phyloP scores from a whole-genome alignment of 2,888 invertebrate genomes.

The Cenopis cana region DNA sequence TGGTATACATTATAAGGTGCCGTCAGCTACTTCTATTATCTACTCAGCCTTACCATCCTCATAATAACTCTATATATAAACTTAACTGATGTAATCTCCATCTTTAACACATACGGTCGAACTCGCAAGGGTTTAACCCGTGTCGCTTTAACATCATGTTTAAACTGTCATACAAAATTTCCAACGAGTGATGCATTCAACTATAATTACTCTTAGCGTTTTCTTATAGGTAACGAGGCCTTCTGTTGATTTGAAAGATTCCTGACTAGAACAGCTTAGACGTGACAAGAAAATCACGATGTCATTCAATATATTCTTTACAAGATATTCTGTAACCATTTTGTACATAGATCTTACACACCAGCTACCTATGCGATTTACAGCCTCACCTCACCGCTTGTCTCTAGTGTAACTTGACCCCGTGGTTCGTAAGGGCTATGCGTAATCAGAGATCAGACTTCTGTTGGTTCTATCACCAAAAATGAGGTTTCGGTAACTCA shows the following conservation, averaged over 20 bases:
- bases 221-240: background rate
- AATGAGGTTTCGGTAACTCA: no score
- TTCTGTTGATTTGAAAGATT: slow-evolving; percentile 10
- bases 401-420: no score
- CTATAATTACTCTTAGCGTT: background rate
- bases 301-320: slow-evolving; percentile 11
- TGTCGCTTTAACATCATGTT: no score
- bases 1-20: slow-evolving; percentile 7
- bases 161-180: no score
- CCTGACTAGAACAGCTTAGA: slow-evolving; percentile 7
- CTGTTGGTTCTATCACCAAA: no score
- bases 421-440: no score
- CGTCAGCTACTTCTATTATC: slow-evolving; percentile 23
- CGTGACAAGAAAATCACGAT: slow-evolving; percentile 18
- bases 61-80: slow-evolving; percentile 5
- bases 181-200: no score
- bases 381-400: no score
- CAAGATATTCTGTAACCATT: background rate
- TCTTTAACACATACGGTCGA: slow-evolving; percentile 1
- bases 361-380: no score
- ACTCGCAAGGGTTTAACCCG: no score
- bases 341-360: background rate
- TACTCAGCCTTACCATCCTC: slow-evolving; percentile 7
- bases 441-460: no score
- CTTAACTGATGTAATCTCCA: slow-evolving; percentile 28